Base-by-base conservation (phyloP, 1,140 invertebrate species). In the Sipha flava region DNA sequence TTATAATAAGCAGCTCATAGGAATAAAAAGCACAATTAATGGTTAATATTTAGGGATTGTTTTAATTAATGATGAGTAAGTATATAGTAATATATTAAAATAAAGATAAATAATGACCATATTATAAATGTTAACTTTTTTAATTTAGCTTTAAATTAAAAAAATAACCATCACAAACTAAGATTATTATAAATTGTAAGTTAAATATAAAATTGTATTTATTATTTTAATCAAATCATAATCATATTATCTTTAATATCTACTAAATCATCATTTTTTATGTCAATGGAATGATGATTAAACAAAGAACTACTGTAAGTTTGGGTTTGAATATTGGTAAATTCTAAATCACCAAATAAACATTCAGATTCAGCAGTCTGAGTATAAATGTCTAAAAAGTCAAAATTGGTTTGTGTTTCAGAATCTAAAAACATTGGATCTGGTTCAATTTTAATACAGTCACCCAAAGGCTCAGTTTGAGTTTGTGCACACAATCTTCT, bases 321-420 rank as follows among this genome's bases (percentile, higher is more conserved):
- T 57, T 77, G 73, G 26, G 73, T 77, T 40, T 77, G 73, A 57
- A 77, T 77, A 40, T 77, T 77, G 0, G 52, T 77, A 40, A 77
- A 77, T 54, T 77, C 73, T 77, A 77, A 57, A 77, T 77, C 73
- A 9, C 73, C 52, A 57, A 77, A 77, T n/a, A 77, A 10, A 26
- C 73, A 43, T 57, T 77, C 73, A 59, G 73, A 77, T 7, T 77
- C 73, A 7, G 52, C 52, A n/a, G 73, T 77, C 16, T 77, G 73
- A 26, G 73, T 77, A 43, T 77, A 59, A 26, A 77, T 77, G 6
- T 77, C 52, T 57, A 77, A 77, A 26, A 26, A 59, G 16, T 77
- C 73, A 40, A 77, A 59, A 77, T 77, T 77, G 18, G 73, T 77
- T 43, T 77, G 73, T 23, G 73, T 77, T 59, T 77, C 73, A 4